A percentile compares a stretch with the other conserved stretches of the same genome.
These are phyloP conservation scores for Pelodytes ibericus DNA, from an alignment of 2,797 vertebrate genomes.

Conservation along the genomic window DNA sequence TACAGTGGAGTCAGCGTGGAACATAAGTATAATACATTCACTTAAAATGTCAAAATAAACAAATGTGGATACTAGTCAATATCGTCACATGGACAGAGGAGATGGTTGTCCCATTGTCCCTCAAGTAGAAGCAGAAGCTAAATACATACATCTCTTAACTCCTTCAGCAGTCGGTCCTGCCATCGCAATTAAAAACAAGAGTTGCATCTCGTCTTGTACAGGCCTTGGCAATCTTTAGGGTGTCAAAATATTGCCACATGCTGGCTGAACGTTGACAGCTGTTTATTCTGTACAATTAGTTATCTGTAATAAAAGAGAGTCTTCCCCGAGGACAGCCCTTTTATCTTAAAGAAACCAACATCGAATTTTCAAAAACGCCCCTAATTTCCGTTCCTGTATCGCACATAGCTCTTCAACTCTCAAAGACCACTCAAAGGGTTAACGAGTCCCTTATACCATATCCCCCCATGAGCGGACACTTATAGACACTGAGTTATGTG, in stretches of 20 bases:
- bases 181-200: constrained; percentile 22
- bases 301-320: constrained; percentile 13
- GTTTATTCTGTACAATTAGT: constrained; percentile 47
- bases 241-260: constrained; percentile 31
- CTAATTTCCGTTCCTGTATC: constrained; percentile 3
- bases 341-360: constrained; percentile 51
- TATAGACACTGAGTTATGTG: neutral
- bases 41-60: no score
- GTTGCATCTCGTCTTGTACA: constrained; percentile 11
- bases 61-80: no score
- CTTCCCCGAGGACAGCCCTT: constrained; percentile 34
- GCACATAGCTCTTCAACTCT: neutral
- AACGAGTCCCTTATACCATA: neutral
- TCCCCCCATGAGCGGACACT: neutral
- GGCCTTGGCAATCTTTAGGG: constrained; percentile 34
- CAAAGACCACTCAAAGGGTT: neutral
- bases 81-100: no score
- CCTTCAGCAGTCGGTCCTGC: neutral
- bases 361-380: constrained; percentile 23
- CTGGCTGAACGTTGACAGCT: constrained; percentile 21
- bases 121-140: neutral
- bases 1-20: no score
- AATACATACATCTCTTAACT: neutral
- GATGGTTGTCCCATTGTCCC: no score
- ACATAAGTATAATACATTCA: no score